These are phyloP conservation scores for Nyctalus aviator DNA, from an alignment of 2,797 vertebrate species.

Conservation along the genomic window DNA sequence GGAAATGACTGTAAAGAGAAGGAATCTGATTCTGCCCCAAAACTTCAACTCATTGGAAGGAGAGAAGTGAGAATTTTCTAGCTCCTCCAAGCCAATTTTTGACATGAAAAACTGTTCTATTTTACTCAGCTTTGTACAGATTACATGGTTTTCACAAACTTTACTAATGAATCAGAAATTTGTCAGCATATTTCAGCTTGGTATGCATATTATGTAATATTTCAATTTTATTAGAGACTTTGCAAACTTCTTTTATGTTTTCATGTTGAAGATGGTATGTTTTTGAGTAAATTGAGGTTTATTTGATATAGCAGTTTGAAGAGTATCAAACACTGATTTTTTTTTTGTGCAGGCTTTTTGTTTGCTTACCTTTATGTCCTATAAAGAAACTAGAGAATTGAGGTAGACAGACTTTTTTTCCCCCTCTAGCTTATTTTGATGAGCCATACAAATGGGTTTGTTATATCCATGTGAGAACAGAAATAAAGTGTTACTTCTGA, in stretches of 20 bases:
- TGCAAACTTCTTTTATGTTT: background rate
- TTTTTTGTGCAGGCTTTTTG: constrained; percentile 10
- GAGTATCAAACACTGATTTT: background rate
- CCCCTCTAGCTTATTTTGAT: constrained; percentile 28
- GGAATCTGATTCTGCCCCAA: background rate
- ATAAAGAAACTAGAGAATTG: background rate
- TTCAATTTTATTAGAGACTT: constrained; percentile 39
- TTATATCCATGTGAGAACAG: background rate
- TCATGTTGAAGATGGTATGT: background rate
- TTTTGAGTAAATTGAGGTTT: constrained; percentile 10
- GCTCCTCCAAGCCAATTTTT: constrained; percentile 13
- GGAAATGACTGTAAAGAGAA: constrained; percentile 1
- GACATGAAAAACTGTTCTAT: background rate
- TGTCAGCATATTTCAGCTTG: background rate
- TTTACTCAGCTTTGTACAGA: constrained; percentile 30
- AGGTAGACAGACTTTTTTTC: background rate
- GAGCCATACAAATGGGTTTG: background rate
- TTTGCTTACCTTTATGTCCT: background rate
- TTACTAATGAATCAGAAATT: constrained; percentile 13
- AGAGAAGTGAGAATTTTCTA: constrained; percentile 30
- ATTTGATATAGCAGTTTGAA: constrained; percentile 21
- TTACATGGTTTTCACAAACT: constrained; percentile 21
- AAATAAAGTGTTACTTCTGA: constrained; percentile 35
- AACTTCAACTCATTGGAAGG: background rate
- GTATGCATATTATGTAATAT: background rate